phyloP scores from a whole-genome alignment of 2,888 invertebrate genomes.

The Andrena minutula region DNA sequence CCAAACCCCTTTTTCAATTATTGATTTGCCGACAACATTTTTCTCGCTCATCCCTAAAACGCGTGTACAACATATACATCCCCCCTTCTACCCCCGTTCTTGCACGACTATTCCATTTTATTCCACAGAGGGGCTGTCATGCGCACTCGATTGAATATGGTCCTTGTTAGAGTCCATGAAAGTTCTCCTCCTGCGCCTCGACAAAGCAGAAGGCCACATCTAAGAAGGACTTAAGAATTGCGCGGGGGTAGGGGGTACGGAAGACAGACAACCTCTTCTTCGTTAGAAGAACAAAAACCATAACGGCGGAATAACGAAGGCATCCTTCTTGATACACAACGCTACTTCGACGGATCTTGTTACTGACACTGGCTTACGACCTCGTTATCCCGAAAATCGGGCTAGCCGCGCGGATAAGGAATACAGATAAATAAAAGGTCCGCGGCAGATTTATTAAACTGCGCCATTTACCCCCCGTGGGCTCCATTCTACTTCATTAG shows the following conservation, averaged over 20 bases:
- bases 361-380: conserved; percentile 73
- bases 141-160: not conserved
- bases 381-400: conserved; percentile 77
- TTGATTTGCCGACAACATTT: not conserved
- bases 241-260: not conserved
- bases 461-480: conserved; percentile 7
- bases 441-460: conserved; percentile 57
- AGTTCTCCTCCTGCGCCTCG: not conserved
- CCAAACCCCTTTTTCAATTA: not conserved
- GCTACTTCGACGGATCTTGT: conserved; percentile 73
- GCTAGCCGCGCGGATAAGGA: conserved; percentile 26
- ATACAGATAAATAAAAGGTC: conserved; percentile 16
- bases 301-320: conserved; percentile 65
- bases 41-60: not conserved
- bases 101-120: not conserved
- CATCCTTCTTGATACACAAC: conserved; percentile 58
- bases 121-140: not conserved
- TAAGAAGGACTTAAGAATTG: conserved; percentile 9
- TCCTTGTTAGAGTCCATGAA: not conserved
- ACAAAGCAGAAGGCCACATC: not conserved
- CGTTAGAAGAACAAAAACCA: conserved; percentile 56
- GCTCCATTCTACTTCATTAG: conserved; percentile 41
- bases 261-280: conserved; percentile 33
- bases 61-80: not conserved
- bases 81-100: not conserved